Evolutionary conservation across 1,140 invertebrate species (phyloP).

Genomic region (Tenebrio molitor): DNA sequence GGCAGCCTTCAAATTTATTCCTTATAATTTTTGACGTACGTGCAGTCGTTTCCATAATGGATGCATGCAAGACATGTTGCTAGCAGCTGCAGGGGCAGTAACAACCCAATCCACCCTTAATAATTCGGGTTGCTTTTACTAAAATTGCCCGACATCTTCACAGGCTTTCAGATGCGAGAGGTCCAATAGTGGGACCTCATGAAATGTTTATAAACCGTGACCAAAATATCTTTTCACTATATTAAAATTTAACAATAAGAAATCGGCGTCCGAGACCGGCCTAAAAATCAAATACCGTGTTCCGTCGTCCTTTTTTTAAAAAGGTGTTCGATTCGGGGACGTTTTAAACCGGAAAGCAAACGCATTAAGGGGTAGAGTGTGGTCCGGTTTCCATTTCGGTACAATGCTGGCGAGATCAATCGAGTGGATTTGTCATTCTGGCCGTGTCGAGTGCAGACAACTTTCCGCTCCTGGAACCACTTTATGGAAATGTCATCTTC

Average conservation of each 20-base stretch:
- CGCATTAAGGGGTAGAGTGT: constrained; percentile 28
- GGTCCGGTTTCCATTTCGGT: constrained; percentile 36
- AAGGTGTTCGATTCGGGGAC: constrained; percentile 4
- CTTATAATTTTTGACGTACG: too few species aligned
- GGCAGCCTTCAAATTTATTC: too few species aligned
- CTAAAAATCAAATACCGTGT: constrained; percentile 4
- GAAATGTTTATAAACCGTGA: constrained; percentile 1
- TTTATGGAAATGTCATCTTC: constrained; percentile 40
- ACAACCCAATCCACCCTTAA: not conserved
- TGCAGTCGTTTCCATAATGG: too few species aligned
- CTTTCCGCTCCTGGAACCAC: constrained; percentile 32
- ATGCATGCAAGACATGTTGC: too few species aligned
- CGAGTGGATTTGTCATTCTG: constrained; percentile 34
- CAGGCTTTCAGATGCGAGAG: too few species aligned
- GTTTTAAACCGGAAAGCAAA: constrained; percentile 34
- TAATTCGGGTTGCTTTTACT: not conserved
- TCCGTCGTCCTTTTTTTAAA: constrained; percentile 19
- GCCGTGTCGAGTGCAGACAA: constrained; percentile 25
- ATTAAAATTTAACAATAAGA: constrained; percentile 24
- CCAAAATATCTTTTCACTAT: not conserved
- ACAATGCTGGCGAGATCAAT: constrained; percentile 31
- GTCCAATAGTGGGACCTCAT: not conserved
- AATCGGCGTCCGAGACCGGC: not conserved
- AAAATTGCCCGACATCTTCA: not conserved
- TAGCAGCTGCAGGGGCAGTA: too few species aligned